These are phyloP conservation scores for Drosophila trichaetosa DNA, from an alignment of 2,888 invertebrate species.

Conservation along the genomic window DNA sequence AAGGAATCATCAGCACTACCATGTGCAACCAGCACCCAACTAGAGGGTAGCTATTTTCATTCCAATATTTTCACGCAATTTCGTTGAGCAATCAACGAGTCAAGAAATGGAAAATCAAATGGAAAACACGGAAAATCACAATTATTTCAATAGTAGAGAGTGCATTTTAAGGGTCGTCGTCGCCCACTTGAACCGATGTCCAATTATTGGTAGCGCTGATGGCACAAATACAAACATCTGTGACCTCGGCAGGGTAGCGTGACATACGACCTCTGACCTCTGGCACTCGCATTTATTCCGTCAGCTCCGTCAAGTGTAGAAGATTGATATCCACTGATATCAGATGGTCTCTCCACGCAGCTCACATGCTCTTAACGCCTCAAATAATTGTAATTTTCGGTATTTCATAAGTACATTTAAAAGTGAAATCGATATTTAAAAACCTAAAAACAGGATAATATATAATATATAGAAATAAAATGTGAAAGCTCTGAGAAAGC, in stretches of 20 bases:
- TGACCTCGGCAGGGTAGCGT: conserved; percentile 69
- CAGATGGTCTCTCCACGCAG: conserved; percentile 17
- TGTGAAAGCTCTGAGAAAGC: too few relatives aligned
- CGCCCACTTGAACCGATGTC: conserved; percentile 65
- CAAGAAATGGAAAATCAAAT: conserved; percentile 66
- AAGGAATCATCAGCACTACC: conserved; percentile 46
- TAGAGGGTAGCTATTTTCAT: conserved; percentile 20
- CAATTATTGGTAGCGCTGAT: conserved; percentile 71
- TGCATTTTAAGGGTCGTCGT: conserved; percentile 29
- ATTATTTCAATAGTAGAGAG: conserved; percentile 48
- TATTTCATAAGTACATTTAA: conserved; percentile 14
- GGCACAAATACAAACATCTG: conserved; percentile 74
- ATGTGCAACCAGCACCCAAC: conserved; percentile 22
- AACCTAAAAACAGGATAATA: too few relatives aligned
- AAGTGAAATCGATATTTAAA: background rate
- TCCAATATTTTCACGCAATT: conserved; percentile 52
- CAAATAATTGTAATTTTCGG: conserved; percentile 17
- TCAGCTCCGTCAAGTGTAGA: conserved; percentile 44
- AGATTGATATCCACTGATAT: conserved; percentile 63
- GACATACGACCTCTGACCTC: conserved; percentile 46
- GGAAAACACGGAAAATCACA: conserved; percentile 72
- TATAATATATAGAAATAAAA: too few relatives aligned
- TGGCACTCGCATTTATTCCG: conserved; percentile 63
- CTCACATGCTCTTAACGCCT: conserved; percentile 10
- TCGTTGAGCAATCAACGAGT: conserved; percentile 35